A percentile compares a stretch with the other conserved stretches of the same genome.
phyloP scores from a whole-genome alignment of 2,797 vertebrate species.

The Halcyon smyrnensis region DNA sequence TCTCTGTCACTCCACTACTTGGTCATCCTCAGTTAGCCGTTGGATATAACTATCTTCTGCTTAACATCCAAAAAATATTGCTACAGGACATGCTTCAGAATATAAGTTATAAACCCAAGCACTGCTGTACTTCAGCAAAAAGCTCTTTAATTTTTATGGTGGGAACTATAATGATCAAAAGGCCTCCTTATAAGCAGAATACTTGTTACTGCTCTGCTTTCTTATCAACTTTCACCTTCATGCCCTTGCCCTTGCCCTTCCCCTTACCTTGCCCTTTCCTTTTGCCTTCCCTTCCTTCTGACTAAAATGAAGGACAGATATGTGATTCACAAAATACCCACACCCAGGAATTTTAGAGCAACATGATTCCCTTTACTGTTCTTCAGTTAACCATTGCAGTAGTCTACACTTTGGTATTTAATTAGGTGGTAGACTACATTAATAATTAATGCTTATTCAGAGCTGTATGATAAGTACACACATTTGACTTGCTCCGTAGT shows the following conservation, averaged over 20 bases:
- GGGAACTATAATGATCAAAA: not conserved
- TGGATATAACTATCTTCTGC: not conserved
- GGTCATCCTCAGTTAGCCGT: not conserved
- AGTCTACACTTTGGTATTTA: not conserved
- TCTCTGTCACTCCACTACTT: not conserved
- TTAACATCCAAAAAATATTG: not conserved
- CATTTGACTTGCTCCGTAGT: not conserved
- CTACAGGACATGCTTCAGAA: not conserved
- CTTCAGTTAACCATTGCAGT: not conserved
- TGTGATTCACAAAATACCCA: not conserved
- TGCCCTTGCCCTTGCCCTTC: not conserved
- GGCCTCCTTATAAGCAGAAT: not conserved
- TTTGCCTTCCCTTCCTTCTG: not conserved
- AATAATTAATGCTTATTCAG: not conserved
- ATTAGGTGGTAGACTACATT: not conserved
- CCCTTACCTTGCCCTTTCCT: not conserved
- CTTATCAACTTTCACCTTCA: not conserved
- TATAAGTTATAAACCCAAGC: not conserved
- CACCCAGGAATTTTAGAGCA: not conserved
- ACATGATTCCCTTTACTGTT: not conserved
- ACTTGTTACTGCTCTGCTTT: not conserved
- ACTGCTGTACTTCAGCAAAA: not conserved
- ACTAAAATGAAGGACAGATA: not conserved
- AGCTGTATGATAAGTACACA: not conserved
- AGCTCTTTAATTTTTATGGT: not conserved